phyloP scores from a whole-genome alignment of 2,113 vertebrate genomes.

The Condylura cristata region DNA sequence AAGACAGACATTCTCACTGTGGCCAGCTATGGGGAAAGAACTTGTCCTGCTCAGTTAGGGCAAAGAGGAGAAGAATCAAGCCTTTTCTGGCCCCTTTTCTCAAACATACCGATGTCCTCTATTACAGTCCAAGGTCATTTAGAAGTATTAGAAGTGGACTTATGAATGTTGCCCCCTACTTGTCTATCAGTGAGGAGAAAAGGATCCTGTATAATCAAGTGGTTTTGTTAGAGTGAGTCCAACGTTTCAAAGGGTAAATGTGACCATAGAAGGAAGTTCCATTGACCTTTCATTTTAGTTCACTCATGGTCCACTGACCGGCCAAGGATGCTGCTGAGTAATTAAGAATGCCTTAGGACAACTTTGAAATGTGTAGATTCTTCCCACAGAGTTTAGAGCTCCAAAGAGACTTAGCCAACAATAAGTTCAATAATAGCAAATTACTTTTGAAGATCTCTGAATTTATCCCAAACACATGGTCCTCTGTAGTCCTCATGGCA shows the following conservation, averaged over 20 bases:
- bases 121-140: not conserved
- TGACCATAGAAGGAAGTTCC: not conserved
- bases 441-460: not conserved
- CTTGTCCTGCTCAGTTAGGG: rapidly evolving
- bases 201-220: not conserved
- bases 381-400: not conserved
- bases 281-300: not conserved
- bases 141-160: not conserved
- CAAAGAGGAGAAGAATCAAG: not conserved
- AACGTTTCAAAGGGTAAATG: not conserved
- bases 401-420: not conserved
- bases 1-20: slow-evolving; percentile 62
- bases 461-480: not conserved
- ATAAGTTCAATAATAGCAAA: not conserved
- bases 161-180: not conserved
- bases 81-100: not conserved
- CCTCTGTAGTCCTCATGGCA: not conserved
- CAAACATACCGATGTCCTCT: rapidly evolving
- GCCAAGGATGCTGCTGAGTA: not conserved
- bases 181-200: not conserved
- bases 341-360: not conserved
- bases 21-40: not conserved
- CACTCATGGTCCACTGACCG: not conserved
- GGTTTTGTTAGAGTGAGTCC: not conserved
- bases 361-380: not conserved